These are phyloP conservation scores for Tragelaphus buxtoni DNA, from an alignment of 2,113 vertebrate genomes.

Conservation along the genomic window DNA sequence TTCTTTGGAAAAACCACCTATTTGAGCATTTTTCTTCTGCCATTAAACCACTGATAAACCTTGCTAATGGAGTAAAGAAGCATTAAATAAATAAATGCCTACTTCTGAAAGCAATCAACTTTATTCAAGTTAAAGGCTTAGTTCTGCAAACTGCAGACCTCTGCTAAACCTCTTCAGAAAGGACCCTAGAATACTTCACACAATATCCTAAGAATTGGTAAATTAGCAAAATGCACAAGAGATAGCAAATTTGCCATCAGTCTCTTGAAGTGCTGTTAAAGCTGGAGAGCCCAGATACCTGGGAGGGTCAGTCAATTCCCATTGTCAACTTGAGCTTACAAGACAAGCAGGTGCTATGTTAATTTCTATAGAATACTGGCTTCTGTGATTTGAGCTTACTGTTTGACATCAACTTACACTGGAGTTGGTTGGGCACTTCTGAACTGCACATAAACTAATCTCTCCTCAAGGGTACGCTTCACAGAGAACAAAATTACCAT, in stretches of 20 bases:
- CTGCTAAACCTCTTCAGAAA: conserved; percentile 15
- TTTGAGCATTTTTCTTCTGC: conserved; percentile 35
- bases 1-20: conserved; percentile 43
- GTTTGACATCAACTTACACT: neutral
- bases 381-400: neutral
- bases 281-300: neutral
- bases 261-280: neutral
- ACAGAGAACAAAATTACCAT: neutral
- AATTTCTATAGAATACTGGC: neutral
- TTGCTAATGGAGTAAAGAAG: conserved; percentile 37
- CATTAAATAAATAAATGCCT: conserved; percentile 47
- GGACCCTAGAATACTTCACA: neutral
- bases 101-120: conserved; percentile 19
- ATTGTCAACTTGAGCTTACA: neutral
- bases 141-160: neutral
- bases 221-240: conserved; percentile 10
- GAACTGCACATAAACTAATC: neutral
- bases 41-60: conserved; percentile 11
- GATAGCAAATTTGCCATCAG: neutral
- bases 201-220: neutral
- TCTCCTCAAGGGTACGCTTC: neutral
- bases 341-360: neutral
- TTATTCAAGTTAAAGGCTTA: neutral
- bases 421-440: neutral
- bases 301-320: neutral